Conservation (phyloP, 2,113 vertebrate species). For the Hemibagrus wyckioides region DNA sequence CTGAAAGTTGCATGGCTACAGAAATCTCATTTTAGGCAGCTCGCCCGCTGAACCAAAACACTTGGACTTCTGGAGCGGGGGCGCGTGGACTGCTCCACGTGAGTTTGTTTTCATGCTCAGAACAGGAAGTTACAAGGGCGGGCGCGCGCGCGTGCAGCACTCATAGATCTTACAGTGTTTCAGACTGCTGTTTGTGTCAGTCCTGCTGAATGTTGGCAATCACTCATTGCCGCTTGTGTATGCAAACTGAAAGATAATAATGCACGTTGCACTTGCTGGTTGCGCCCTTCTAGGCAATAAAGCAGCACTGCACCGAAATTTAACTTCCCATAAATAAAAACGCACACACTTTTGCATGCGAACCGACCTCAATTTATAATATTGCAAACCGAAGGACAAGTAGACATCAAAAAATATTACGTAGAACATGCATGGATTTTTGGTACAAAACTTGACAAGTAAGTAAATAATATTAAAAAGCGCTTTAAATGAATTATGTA, state of each 20-base stretch:
- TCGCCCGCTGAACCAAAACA: constrained; percentile 11
- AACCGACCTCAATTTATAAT: neutral
- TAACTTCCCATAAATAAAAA: no score
- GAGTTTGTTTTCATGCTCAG: constrained; percentile 74
- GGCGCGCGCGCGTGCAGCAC: neutral
- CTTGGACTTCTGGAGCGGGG: neutral
- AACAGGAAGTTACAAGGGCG: constrained; percentile 64
- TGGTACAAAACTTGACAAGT: neutral
- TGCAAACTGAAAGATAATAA: neutral
- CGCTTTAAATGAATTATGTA: neutral
- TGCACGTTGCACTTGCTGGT: neutral
- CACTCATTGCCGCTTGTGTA: neutral
- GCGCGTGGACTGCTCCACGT: constrained; percentile 63
- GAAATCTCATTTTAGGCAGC: neutral
- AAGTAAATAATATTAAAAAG: neutral
- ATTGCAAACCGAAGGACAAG: neutral
- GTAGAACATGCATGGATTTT: neutral
- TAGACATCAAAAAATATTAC: neutral
- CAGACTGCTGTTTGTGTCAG: neutral
- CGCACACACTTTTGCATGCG: neutral
- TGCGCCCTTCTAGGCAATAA: neutral
- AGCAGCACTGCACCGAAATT: neutral
- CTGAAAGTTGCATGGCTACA: neutral
- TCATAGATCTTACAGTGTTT: neutral
- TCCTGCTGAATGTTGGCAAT: neutral